Base-by-base conservation (phyloP, 2,113 vertebrate species). In the Siphamia tubifer region DNA sequence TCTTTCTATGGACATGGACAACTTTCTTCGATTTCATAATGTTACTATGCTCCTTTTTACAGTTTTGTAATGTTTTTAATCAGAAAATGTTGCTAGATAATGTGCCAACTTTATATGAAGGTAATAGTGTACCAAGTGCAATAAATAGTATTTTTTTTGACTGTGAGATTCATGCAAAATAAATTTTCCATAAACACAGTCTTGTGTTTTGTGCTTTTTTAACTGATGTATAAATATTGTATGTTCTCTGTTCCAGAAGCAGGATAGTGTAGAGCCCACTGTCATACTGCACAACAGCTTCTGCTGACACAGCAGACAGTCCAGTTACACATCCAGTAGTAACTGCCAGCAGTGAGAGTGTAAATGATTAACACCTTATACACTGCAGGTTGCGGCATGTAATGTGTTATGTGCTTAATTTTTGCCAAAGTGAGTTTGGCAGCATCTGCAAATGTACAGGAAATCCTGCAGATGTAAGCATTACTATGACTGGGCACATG, bases 301-400 rank as follows among this genome's bases (percentile, higher is more conserved):
- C 52, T 87, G 87, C 82, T 86, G 85, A 86, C 65, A 8, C 70
- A 72, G 83, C 88, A 85, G 31, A 51, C 68, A 39, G 30, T 77
- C 67, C 66, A 38, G 61, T 79, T 67, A 62, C 77, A 74, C 77
- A 68, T 77, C 61, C 74, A 69, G 70, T 71, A 65, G 65, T 77
- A 77, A 67, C 49, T 8, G 39, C 4, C 61, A 36, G 71, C 77
- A 57, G 58, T 20, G 19, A 32, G 45, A 2, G 45, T 27, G 25
- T 69, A 44, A 76, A 51, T 68, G 75, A 74, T 80, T 63, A 6
- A 2, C 15, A 20, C 9, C 11, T 42, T 64, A 66, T 82, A 49
- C 51, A 69, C 74, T 70, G 67, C 60, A 68, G 19, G 42, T 53
- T 65, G 24, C 8, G 35, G 6, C 2, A 21, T 15, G 54, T 16